Conservation (phyloP, 2,797 vertebrate species). For the Enoplosus armatus region DNA sequence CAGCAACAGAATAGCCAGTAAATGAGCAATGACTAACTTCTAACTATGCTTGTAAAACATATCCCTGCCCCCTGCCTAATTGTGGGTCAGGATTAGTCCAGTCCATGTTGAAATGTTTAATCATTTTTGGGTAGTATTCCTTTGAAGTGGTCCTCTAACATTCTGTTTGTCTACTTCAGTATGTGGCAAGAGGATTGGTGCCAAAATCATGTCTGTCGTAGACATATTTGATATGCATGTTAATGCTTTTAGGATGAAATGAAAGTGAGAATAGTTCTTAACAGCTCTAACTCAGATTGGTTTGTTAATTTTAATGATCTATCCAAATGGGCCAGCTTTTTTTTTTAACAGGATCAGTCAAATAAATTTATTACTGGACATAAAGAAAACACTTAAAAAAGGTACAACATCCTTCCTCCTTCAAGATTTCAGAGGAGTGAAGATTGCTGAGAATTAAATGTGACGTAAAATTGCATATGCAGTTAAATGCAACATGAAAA, state of each 20-base stretch:
- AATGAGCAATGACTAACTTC: conserved; percentile 5
- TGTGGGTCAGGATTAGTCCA: too few species aligned
- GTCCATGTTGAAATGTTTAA: conserved; percentile 2
- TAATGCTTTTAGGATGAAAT: conserved; percentile 4
- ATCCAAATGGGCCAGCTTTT: neutral
- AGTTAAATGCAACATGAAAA: neutral
- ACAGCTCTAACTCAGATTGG: conserved; percentile 3
- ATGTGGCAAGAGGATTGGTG: neutral
- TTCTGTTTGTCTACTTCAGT: neutral
- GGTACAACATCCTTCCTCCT: neutral
- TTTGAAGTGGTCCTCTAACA: neutral
- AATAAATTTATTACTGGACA: neutral
- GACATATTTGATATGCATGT: neutral
- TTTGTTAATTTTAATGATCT: neutral
- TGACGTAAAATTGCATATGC: neutral
- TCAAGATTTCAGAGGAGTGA: neutral
- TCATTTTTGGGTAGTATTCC: neutral
- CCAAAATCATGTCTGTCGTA: neutral
- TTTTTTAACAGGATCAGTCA: neutral
- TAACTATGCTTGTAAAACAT: conserved; percentile 8
- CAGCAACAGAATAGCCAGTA: neutral
- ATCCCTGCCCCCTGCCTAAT: neutral
- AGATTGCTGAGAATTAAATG: neutral
- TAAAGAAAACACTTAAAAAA: neutral
- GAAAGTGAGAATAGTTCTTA: conserved; percentile 4